Evolutionary conservation across 2,888 invertebrate species (phyloP).

Genomic region (Lepidocyrtoides sp.): DNA sequence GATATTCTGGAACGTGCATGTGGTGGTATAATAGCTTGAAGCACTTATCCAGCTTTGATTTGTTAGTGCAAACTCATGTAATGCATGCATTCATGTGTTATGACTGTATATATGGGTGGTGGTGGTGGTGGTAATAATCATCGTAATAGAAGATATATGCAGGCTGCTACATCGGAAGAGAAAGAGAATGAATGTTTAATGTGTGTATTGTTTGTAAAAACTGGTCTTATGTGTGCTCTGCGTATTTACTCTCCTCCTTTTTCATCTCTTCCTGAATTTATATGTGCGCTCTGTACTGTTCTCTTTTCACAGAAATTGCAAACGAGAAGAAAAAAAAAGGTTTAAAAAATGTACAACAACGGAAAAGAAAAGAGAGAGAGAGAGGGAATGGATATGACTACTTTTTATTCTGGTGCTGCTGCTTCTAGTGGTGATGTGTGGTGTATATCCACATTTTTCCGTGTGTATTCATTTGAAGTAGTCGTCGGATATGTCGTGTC

Average conservation of each 20-base stretch:
- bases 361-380: constrained; percentile 26
- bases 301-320: constrained; percentile 32
- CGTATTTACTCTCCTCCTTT: constrained; percentile 12
- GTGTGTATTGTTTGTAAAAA: constrained; percentile 43
- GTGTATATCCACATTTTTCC: not conserved
- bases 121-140: constrained; percentile 9
- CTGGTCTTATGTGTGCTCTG: constrained; percentile 2
- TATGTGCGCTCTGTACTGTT: not conserved
- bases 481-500: constrained; percentile 21
- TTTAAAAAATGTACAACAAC: constrained; percentile 29
- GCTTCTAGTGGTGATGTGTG: constrained; percentile 23
- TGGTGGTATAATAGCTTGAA: constrained; percentile 57
- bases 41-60: constrained; percentile 75
- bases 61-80: constrained; percentile 70
- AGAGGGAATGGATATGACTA: not conserved
- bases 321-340: not conserved
- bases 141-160: not conserved
- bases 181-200: constrained; percentile 35
- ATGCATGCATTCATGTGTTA: constrained; percentile 39
- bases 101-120: not conserved
- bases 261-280: constrained; percentile 26
- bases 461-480: constrained; percentile 8
- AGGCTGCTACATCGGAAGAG: not conserved
- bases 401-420: constrained; percentile 20
- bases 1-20: constrained; percentile 42